These are phyloP conservation scores for Perca schrenkii DNA, from an alignment of 2,113 vertebrate species.

Conservation along the genomic window DNA sequence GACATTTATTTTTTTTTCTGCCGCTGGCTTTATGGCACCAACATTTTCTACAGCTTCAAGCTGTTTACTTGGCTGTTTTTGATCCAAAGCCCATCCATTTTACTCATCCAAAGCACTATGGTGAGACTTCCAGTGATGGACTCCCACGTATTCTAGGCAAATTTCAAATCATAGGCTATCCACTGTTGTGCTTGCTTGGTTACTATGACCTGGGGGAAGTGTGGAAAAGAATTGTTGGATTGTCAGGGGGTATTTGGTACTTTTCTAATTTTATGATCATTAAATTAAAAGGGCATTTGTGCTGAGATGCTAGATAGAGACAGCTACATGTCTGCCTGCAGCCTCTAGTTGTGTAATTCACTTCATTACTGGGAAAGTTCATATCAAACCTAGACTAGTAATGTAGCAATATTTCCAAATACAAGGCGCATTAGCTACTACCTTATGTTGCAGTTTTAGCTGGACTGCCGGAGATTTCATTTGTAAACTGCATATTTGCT, in stretches of 20 bases:
- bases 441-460: not conserved
- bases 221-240: not conserved
- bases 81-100: slow-evolving; percentile 42
- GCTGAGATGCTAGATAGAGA: not conserved
- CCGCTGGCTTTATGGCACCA: slow-evolving; percentile 43
- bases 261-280: not conserved
- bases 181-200: not conserved
- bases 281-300: not conserved
- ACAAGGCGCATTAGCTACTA: not conserved
- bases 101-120: slow-evolving; percentile 38
- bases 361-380: not conserved
- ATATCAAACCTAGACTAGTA: not conserved
- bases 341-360: not conserved
- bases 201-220: not conserved
- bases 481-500: not conserved
- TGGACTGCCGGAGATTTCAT: not conserved
- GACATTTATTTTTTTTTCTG: slow-evolving; percentile 29
- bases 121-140: slow-evolving; percentile 21
- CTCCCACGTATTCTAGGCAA: slow-evolving; percentile 2
- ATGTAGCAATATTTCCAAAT: not conserved
- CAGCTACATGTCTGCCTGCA: not conserved
- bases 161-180: slow-evolving; percentile 14
- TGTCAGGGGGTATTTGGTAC: not conserved
- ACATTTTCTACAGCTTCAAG: slow-evolving; percentile 48
- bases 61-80: slow-evolving; percentile 58